These are phyloP conservation scores for Phylloscopus whistleri DNA, from an alignment of 2,113 vertebrate genomes.

Conservation along the genomic window DNA sequence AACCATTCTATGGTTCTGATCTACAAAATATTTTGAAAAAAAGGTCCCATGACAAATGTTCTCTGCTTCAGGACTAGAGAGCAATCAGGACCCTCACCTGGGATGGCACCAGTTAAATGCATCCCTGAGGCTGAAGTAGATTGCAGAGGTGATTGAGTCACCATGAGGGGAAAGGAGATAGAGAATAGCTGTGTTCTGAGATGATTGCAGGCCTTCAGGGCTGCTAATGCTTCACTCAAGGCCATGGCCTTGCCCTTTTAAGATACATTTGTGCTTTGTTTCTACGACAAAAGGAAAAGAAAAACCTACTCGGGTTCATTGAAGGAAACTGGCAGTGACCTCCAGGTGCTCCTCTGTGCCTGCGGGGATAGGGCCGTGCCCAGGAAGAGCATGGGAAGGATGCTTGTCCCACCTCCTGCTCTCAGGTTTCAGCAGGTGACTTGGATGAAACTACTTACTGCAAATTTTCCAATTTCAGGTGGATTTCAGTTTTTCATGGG, in stretches of 20 bases:
- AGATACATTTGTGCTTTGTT: background rate
- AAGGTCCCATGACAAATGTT: background rate
- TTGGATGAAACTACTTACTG: background rate
- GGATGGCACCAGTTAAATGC: background rate
- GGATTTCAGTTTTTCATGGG: background rate
- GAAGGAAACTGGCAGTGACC: background rate
- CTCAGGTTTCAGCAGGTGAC: background rate
- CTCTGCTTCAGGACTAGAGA: background rate
- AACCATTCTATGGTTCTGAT: background rate
- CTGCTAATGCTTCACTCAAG: background rate
- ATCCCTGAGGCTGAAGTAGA: background rate
- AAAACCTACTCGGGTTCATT: background rate
- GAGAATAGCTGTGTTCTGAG: background rate
- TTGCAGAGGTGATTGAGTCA: background rate
- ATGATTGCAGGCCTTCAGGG: background rate
- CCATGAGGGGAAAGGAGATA: background rate
- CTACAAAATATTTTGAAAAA: background rate
- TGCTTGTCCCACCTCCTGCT: background rate
- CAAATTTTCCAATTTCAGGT: background rate
- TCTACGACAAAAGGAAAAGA: background rate
- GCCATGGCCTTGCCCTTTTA: background rate
- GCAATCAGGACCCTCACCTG: background rate
- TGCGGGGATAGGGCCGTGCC: fast-evolving
- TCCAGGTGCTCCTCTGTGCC: background rate
- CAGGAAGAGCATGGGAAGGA: background rate